Conservation (phyloP, 2,888 invertebrate genomes). For the Eristalinus aeneus region DNA sequence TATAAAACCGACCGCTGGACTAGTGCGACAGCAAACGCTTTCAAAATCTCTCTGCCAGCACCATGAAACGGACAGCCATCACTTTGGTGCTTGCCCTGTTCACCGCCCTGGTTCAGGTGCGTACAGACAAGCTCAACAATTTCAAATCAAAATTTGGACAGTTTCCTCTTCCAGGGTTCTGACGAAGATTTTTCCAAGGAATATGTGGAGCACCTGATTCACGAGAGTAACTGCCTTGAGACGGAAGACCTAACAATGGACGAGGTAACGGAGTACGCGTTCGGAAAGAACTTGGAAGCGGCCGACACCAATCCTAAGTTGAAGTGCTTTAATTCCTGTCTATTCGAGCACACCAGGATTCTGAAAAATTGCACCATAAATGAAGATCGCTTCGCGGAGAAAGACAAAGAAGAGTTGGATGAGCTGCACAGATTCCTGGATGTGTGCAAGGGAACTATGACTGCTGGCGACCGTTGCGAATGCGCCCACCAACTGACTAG, state of each 20-base stretch:
- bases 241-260: not conserved
- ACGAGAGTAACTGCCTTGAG: not conserved
- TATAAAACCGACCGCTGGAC: not conserved
- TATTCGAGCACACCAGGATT: not conserved
- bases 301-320: slow-evolving; percentile 33
- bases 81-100: not conserved
- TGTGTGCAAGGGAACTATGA: not conserved
- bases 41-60: not conserved
- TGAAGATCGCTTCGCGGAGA: not conserved
- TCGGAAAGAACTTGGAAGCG: not conserved
- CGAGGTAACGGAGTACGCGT: not conserved
- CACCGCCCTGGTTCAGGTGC: not conserved
- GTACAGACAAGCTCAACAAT: not conserved
- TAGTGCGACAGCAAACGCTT: not conserved
- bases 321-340: slow-evolving; percentile 36
- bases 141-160: not conserved
- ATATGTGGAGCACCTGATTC: not conserved
- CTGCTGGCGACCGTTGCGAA: slow-evolving; percentile 25
- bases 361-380: not conserved
- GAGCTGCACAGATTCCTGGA: not conserved
- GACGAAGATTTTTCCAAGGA: not conserved
- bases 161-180: not conserved
- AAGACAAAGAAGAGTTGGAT: not conserved
- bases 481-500: slow-evolving; percentile 24
- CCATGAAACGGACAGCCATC: not conserved